A percentile compares a stretch with the other conserved stretches of the same genome.
Evolutionary conservation across 2,797 vertebrate species (phyloP).

Genomic region (Gallinago solitaria): DNA sequence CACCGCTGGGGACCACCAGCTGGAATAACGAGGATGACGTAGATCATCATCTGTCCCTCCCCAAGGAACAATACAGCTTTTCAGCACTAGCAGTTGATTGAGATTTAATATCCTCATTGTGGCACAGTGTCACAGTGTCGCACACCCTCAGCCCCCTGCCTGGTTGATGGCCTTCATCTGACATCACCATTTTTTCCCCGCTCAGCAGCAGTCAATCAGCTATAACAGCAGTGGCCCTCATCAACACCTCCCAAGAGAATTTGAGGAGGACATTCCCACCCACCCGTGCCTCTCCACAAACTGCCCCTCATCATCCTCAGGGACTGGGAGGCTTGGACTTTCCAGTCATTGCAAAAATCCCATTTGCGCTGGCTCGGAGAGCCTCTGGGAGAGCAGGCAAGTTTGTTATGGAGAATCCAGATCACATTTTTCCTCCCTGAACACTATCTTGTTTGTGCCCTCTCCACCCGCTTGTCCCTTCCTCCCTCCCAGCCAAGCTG

Average conservation of each 20-base stretch:
- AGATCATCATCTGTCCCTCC: background rate
- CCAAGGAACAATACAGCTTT: background rate
- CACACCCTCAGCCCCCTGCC: fast-evolving
- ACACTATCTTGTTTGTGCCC: background rate
- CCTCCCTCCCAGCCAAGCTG: background rate
- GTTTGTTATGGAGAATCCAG: background rate
- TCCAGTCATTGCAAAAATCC: background rate
- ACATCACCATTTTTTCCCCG: background rate
- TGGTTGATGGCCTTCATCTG: background rate
- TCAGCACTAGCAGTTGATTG: background rate
- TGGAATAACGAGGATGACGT: background rate
- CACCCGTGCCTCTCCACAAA: background rate
- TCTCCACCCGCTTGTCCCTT: background rate
- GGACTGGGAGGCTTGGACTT: background rate
- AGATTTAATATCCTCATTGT: background rate
- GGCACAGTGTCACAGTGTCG: background rate
- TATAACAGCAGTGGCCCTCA: background rate
- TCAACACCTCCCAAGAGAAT: background rate
- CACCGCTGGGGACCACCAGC: fast-evolving
- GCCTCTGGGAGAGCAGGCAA: background rate
- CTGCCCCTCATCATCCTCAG: background rate
- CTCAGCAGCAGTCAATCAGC: background rate
- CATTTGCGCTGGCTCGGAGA: fast-evolving
- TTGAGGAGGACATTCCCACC: background rate
- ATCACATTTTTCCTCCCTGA: background rate